Evolutionary conservation across 2,888 invertebrate genomes (phyloP).

Genomic region (Drosophila kambysellisi): DNA sequence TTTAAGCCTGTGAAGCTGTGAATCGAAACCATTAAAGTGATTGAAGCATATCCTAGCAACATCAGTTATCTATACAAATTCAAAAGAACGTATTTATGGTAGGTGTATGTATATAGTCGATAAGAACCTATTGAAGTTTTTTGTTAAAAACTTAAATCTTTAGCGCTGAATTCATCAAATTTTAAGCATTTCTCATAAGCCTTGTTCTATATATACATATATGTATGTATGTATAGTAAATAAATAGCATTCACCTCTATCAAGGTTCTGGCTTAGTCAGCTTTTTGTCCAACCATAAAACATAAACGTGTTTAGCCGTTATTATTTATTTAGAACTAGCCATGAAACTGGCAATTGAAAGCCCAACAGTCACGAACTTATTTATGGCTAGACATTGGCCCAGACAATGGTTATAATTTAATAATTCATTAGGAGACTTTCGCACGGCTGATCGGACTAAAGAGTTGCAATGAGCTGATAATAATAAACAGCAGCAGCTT

Average conservation of each 20-base stretch:
- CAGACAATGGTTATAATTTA: conserved; percentile 47
- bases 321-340: conserved; percentile 14
- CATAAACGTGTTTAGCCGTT: not conserved
- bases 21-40: not conserved
- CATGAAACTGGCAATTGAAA: conserved; percentile 25
- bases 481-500: conserved; percentile 13
- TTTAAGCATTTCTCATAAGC: not conserved
- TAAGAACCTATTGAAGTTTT: not conserved
- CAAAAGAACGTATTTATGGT: not conserved
- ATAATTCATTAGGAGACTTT: conserved; percentile 38
- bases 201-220: too few species aligned
- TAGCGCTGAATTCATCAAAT: not conserved
- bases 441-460: conserved; percentile 2
- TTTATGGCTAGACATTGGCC: conserved; percentile 52
- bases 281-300: not conserved
- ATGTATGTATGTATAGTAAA: not conserved
- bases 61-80: not conserved
- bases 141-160: not conserved
- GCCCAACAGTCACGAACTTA: conserved; percentile 30
- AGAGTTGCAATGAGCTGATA: not conserved
- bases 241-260: not conserved
- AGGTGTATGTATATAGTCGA: not conserved
- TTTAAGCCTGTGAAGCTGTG: conserved; percentile 6
- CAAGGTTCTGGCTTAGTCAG: conserved; percentile 1
- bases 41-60: not conserved